Percentiles rank a stretch among this genome's conserved stretches.
Evolutionary conservation across 64 coral and sea anemone species (phyloP).

Genomic region (Porites australiensis): DNA sequence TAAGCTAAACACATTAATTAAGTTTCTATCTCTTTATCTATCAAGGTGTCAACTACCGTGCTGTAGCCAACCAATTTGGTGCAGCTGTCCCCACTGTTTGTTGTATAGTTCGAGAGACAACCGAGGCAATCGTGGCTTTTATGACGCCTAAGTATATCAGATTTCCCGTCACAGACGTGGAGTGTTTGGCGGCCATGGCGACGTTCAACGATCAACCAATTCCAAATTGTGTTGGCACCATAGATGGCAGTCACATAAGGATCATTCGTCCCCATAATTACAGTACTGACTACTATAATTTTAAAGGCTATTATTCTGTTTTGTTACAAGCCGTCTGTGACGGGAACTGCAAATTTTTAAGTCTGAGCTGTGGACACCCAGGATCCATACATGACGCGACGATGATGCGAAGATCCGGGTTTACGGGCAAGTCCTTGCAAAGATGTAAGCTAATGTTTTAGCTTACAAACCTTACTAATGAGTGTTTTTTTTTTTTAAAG

Average conservation of each 20-base stretch:
- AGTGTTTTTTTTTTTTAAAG: too few relatives aligned
- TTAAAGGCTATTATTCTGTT: not conserved
- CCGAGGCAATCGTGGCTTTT: not conserved
- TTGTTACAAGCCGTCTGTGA: not conserved
- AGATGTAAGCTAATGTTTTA: too few relatives aligned
- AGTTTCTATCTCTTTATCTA: too few relatives aligned
- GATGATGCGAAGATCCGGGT: too few relatives aligned
- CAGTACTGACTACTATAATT: constrained; percentile 8
- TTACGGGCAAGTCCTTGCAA: too few relatives aligned
- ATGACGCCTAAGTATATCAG: not conserved
- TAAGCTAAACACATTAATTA: too few relatives aligned
- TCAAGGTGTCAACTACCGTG: not conserved
- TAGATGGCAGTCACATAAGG: constrained; percentile 15
- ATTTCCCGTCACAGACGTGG: not conserved
- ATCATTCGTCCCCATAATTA: constrained; percentile 9
- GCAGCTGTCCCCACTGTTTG: constrained; percentile 29
- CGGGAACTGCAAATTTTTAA: not conserved
- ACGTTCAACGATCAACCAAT: not conserved
- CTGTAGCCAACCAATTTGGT: constrained; percentile 45
- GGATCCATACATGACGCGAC: too few relatives aligned
- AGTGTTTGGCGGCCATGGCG: not conserved
- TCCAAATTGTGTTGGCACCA: constrained; percentile 13
- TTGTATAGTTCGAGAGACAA: not conserved
- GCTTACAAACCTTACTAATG: too few relatives aligned
- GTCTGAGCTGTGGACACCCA: not conserved